Base-by-base conservation (phyloP, 2,888 invertebrate species). In the Augiades crinisus region DNA sequence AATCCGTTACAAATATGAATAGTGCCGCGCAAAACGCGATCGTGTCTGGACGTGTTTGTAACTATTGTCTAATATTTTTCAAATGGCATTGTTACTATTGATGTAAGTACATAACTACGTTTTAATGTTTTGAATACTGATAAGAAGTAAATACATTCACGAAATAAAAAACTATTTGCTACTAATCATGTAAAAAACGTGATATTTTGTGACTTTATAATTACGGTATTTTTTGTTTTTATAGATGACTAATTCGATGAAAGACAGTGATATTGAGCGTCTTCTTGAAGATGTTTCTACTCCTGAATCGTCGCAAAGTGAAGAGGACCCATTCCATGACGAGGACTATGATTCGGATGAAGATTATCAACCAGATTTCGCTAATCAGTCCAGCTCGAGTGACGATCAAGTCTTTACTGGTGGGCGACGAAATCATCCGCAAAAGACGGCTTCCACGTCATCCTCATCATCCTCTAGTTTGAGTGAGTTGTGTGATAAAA, bases 381-480 rank as follows among this genome's bases (percentile, higher is more conserved):
- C 16, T 16, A 34, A 34, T 34, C 34, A 34, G 34, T n/a, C 34
- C 34, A 34, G 16, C 34, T 34, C 34, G 34, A 34, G 34, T n/a
- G 34, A 34, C 16, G 16, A 34, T 16, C 3, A 34, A 34, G 16
- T 16, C 16, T 34, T 16, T 8, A 34, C 16, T 8, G 34, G 34
- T 16, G 16, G n/a, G 34, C 34, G 34, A 34, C 34, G 34, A 34
- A 16, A 8, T 34, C 16, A 16, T 34, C 16, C 16, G 16, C 34
- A 16, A 34, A 34, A 8, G n/a, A 16, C 2, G 34, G 8, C 7
- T 16, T 34, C n/a, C 8, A 16, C 8, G 34, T 34, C 34, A 34
- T 34, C 34, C 10, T 34, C 34, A 16, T 17, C 34, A 8, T 19
- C 3, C 19, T 16, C 7, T 13, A 30, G 10, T 10, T 30, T 10